These are phyloP conservation scores for Alligator sinensis DNA, from an alignment of 2,113 vertebrate genomes.

Conservation along the genomic window DNA sequence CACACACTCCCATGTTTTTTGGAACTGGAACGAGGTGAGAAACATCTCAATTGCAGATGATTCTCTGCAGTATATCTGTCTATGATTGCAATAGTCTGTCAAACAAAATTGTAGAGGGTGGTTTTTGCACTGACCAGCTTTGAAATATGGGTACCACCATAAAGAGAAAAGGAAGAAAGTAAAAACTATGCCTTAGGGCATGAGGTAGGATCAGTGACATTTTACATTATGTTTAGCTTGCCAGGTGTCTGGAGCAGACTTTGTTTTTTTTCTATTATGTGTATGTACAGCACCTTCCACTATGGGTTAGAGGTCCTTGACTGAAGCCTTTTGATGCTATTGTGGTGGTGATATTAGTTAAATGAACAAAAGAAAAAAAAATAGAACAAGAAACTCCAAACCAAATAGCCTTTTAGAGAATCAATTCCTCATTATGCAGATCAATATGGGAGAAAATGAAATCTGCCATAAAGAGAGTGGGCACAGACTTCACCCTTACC, in stretches of 20 bases:
- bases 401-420: conserved; percentile 37
- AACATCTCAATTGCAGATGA: fast-evolving
- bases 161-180: not conserved
- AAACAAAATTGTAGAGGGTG: not conserved
- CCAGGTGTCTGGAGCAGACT: not conserved
- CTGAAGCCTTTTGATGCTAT: not conserved
- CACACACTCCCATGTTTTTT: not conserved
- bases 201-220: not conserved
- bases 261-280: not conserved
- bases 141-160: not conserved
- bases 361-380: not conserved
- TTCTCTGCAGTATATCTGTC: not conserved
- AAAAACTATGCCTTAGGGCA: not conserved
- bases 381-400: not conserved
- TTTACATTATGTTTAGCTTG: not conserved
- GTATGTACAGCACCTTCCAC: not conserved
- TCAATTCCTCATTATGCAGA: not conserved
- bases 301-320: not conserved
- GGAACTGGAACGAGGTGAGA: not conserved
- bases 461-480: not conserved
- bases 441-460: conserved; percentile 13
- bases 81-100: not conserved
- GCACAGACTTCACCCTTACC: not conserved
- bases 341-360: not conserved
- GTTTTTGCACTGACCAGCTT: not conserved